Conservation (phyloP, 2,888 invertebrate species). For the Strigamia crassipes region DNA sequence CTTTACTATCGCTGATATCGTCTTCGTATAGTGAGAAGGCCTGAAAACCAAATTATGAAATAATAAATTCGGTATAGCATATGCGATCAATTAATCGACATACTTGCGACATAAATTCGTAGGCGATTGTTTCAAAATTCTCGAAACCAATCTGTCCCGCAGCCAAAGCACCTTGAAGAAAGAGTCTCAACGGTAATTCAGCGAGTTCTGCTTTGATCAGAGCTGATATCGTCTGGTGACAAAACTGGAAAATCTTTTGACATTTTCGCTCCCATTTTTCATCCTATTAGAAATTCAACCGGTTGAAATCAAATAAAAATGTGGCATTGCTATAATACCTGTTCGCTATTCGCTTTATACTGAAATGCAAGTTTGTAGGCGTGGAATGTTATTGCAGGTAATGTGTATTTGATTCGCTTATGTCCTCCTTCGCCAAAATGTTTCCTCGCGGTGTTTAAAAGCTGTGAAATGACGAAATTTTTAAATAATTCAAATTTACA, state of each 20-base stretch:
- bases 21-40: conserved; percentile 98
- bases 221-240: conserved; percentile 91
- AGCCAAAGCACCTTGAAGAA: conserved; percentile 92
- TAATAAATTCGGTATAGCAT: background rate
- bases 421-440: conserved; percentile 90
- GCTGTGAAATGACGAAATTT: conserved; percentile 61
- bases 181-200: conserved; percentile 88
- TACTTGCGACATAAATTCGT: conserved; percentile 93
- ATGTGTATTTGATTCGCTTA: conserved; percentile 81
- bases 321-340: conserved; percentile 62
- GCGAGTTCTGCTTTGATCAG: conserved; percentile 93
- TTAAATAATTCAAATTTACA: background rate
- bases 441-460: conserved; percentile 84
- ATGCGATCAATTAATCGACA: background rate
- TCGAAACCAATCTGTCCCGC: conserved; percentile 90
- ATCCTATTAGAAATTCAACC: conserved; percentile 66
- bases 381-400: conserved; percentile 93
- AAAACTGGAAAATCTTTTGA: conserved; percentile 97
- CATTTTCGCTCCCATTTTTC: conserved; percentile 99
- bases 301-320: background rate
- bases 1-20: conserved; percentile 96
- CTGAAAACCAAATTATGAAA: conserved; percentile 56
- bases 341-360: conserved; percentile 75
- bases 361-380: conserved; percentile 86
- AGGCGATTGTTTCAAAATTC: conserved; percentile 94